Base-by-base conservation (phyloP, 2,797 vertebrate genomes). In the Enteromius anoplus region DNA sequence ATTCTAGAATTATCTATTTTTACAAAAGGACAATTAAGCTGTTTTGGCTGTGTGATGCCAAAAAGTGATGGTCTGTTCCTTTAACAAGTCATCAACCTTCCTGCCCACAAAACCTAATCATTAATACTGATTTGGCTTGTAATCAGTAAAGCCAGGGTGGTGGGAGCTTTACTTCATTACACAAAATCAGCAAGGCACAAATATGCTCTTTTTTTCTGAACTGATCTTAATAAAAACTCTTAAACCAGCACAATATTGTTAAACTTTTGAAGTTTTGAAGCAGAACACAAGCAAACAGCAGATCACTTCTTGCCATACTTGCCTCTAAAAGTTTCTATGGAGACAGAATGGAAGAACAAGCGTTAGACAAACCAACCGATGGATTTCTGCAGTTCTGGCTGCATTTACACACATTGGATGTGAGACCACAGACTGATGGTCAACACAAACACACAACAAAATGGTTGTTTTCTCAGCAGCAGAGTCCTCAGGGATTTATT, bases 301-400 rank as follows among this genome's bases (percentile, higher is more conserved):
- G 81, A 89, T 21, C n/a, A 73, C 70, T 88, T 89, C 88, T 89
- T 93, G 88, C 90, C 89, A 98, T 98, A 99, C 98, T 99, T 98
- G 97, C 97, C 97, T 98, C 96, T 94, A 97, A 94, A 95, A 96
- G 95, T 97, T 97, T 99, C 97, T 99, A 98, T 89, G 93, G 96
- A 96, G 96, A 97, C 92, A 96, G 96, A 98, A 96, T 75, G 91
- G 93, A 95, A 92, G 91, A 93, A 94, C 91, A 93, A 91, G 85
- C 83, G 91, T 95, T 94, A 95, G 93, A 93, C 62, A 91, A 87
- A 78, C 81, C 83, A 81, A 70, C 77, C 19, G 51, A 79, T 26
- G 80, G 21, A 86, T 58, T 85, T 45, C 81, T 51, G 85, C 86
- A 87, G 37, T 29, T 75, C 62, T 86, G 83, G 72, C 69, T 21